A percentile compares a stretch with the other conserved stretches of the same genome.
Evolutionary conservation across 2,113 vertebrate species (phyloP).

Genomic region (Phyllopteryx taeniolatus): DNA sequence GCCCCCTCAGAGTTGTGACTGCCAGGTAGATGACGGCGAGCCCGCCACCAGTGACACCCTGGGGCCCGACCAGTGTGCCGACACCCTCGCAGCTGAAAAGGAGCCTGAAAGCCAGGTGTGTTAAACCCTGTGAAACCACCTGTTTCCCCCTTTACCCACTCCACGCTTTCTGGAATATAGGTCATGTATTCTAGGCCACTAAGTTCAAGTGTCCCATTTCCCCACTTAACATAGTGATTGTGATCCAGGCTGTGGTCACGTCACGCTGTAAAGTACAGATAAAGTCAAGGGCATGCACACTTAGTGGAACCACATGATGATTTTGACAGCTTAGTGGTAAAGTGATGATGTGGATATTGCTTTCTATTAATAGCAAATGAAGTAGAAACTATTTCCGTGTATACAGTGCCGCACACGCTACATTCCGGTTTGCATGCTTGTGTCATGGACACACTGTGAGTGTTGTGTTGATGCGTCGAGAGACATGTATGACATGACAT

Average conservation of each 20-base stretch:
- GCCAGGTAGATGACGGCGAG: constrained; percentile 20
- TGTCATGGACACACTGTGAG: neutral
- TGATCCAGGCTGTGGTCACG: neutral
- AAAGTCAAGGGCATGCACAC: constrained; percentile 3
- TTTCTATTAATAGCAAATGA: neutral
- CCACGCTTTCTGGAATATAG: constrained; percentile 20
- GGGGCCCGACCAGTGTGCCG: constrained; percentile 21
- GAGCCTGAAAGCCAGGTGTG: constrained; percentile 61
- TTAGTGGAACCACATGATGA: neutral
- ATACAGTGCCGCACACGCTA: neutral
- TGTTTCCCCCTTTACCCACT: neutral
- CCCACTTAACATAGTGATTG: constrained; percentile 25
- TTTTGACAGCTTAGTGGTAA: neutral
- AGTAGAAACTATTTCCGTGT: neutral
- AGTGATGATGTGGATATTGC: neutral
- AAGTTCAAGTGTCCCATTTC: constrained; percentile 33
- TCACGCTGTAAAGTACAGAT: constrained; percentile 8
- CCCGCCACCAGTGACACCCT: constrained; percentile 19
- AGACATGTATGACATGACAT: neutral
- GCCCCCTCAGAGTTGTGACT: constrained; percentile 19
- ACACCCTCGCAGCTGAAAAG: constrained; percentile 21
- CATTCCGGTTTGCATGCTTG: neutral
- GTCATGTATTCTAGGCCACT: constrained; percentile 46
- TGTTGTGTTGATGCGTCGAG: constrained; percentile 1
- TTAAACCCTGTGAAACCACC: neutral